Conservation (phyloP, 2,888 invertebrate genomes). For the Troides helena region DNA sequence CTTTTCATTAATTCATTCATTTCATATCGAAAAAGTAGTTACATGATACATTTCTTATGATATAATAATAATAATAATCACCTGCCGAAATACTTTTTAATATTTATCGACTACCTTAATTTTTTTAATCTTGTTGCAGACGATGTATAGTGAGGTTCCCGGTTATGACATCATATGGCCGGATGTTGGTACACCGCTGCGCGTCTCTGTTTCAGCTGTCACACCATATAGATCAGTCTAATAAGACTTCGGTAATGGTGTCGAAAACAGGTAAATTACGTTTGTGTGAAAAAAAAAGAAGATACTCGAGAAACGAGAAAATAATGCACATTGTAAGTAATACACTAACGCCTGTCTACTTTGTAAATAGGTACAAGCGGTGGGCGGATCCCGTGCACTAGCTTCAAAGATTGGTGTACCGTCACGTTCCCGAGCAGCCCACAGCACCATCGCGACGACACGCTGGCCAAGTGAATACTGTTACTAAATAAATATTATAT, state of each 20-base stretch:
- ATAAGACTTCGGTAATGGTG: slow-evolving; percentile 89
- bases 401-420: slow-evolving; percentile 70
- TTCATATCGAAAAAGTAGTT: too few relatives aligned
- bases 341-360: too few relatives aligned
- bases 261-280: slow-evolving; percentile 83
- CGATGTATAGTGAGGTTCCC: slow-evolving; percentile 91
- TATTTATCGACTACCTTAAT: background rate
- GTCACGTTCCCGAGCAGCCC: slow-evolving; percentile 59
- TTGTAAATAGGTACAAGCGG: slow-evolving; percentile 59
- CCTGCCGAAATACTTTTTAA: background rate
- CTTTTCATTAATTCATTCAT: too few relatives aligned
- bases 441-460: slow-evolving; percentile 43
- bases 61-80: too few relatives aligned
- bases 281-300: background rate
- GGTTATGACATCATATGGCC: slow-evolving; percentile 96
- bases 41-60: too few relatives aligned
- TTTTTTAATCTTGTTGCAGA: slow-evolving; percentile 53
- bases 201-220: slow-evolving; percentile 97
- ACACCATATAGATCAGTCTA: slow-evolving; percentile 93
- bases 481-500: too few relatives aligned
- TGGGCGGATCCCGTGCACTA: slow-evolving; percentile 67
- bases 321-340: too few relatives aligned
- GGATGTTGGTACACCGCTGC: slow-evolving; percentile 97
- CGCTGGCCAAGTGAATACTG: slow-evolving; percentile 53
- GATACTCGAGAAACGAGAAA: too few relatives aligned